phyloP scores from a whole-genome alignment of 2,888 invertebrate genomes.

The Uropetala carovei region DNA sequence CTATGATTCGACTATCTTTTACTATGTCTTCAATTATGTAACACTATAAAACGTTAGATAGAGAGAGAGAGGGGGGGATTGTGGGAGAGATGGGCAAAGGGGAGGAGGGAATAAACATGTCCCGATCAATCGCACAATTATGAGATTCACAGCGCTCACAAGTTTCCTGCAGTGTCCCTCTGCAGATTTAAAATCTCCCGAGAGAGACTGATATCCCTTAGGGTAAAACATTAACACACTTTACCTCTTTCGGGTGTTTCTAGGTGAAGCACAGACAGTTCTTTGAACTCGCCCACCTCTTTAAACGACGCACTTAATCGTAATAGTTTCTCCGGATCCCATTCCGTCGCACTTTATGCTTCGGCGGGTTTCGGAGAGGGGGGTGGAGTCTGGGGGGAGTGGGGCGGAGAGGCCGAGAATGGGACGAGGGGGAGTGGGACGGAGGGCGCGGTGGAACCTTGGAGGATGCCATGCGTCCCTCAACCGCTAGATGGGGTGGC shows the following conservation, averaged over 20 bases:
- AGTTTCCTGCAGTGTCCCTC: not conserved
- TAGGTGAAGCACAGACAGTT: not conserved
- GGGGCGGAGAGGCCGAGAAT: not conserved
- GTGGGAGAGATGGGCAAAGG: not conserved
- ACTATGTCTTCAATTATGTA: conserved; percentile 44
- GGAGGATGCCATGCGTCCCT: conserved; percentile 4
- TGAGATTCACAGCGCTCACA: conserved; percentile 44
- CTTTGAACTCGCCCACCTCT: not conserved
- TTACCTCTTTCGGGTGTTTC: not conserved
- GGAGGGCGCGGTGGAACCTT: not conserved
- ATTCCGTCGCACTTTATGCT: not conserved
- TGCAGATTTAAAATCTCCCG: not conserved
- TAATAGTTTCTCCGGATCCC: not conserved
- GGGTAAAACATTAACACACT: not conserved
- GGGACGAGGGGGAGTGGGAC: not conserved
- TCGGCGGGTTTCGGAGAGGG: not conserved
- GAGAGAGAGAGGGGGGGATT: not conserved
- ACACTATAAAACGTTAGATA: conserved; percentile 51
- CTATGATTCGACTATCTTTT: conserved; percentile 59
- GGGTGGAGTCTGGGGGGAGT: not conserved
- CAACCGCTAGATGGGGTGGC: not conserved
- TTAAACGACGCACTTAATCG: not conserved
- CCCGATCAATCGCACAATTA: conserved; percentile 31
- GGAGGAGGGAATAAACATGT: conserved; percentile 6
- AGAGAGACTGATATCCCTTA: not conserved